A percentile compares a stretch with the other conserved stretches of the same genome.
These are phyloP conservation scores for Parazoanthus atlanticus DNA, from an alignment of 92 coral and sea anemone species.

Conservation along the genomic window DNA sequence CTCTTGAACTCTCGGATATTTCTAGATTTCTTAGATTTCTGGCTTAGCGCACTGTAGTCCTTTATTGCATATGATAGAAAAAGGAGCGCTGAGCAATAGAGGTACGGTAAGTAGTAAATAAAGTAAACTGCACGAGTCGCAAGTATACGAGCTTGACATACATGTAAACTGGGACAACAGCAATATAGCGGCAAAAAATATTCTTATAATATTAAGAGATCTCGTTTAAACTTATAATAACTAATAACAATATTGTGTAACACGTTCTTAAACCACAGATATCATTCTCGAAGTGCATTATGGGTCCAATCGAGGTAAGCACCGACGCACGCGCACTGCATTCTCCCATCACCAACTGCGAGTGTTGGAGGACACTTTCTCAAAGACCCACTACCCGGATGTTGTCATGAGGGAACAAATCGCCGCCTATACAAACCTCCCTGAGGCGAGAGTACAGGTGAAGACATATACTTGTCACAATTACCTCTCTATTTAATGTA, in stretches of 20 bases:
- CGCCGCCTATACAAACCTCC: slow-evolving; percentile 86
- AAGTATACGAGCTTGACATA: background rate
- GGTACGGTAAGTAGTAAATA: too few species aligned
- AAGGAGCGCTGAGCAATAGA: too few species aligned
- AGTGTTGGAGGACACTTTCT: slow-evolving; percentile 88
- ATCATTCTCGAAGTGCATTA: slow-evolving; percentile 95
- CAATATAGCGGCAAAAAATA: background rate
- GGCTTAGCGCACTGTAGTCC: too few species aligned
- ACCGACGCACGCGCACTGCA: slow-evolving; percentile 94
- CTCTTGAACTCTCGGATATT: too few species aligned
- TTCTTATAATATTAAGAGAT: too few species aligned
- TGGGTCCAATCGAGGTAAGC: slow-evolving; percentile 80
- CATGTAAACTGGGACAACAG: background rate
- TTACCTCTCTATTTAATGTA: too few species aligned
- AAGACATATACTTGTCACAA: too few species aligned
- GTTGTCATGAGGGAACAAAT: slow-evolving; percentile 97
- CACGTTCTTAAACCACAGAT: slow-evolving; percentile 49
- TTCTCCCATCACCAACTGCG: slow-evolving; percentile 93
- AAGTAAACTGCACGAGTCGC: background rate
- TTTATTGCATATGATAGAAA: too few species aligned
- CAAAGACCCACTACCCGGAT: slow-evolving; percentile 99
- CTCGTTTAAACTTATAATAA: background rate
- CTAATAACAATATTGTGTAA: too few species aligned
- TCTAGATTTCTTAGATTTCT: too few species aligned
- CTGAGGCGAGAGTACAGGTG: slow-evolving; percentile 98